Evolutionary conservation across 2,797 vertebrate genomes (phyloP), one percentile per base, ranked within the genome.

Genomic region (Acanthurus leucopareius): DNA sequence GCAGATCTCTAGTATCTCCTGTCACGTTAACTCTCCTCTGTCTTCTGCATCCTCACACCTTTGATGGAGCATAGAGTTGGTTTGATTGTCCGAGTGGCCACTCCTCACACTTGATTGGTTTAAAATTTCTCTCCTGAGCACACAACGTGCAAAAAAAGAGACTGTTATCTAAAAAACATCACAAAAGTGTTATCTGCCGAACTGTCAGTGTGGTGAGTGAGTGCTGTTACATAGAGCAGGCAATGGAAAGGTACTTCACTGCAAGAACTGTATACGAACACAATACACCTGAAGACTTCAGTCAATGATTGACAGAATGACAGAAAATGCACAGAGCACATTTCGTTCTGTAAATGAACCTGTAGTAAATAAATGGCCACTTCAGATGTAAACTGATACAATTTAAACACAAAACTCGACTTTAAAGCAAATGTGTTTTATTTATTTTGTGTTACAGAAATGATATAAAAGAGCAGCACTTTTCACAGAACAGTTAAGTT

Each of bases 181-280:
- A 0, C 32, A 9, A 25, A 22, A 8, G 56, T n/a, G 69, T 75
- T 80, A 62, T 61, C 54, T 69, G 61, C 61, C 45, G 32, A 57
- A n/a, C 35, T 69, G 71, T 66, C 49, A 59, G 57, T 0, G 58
- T 10, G 62, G 51, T 38, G 69, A 83, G 8, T 11, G 25, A 67
- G 52, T 66, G 20, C n/a, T 16, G 10, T 1, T 13, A 44, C 1
- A 11, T 1, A 10, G 22, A 71, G 63, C 0, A 45, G 10, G 19
- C 42, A 74, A 10, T 61, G 72, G 73, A 90, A 88, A 87, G 73
- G 64, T 80, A 79, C 69, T 13, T 22, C 62, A 58, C 5, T 1
- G 8, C 54, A 25, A 1, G 2, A 69, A 64, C 20, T 16, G 57
- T 28, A 74, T n/a, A 15, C 19, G 75, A 73, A 87, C 74, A 82